Conservation (phyloP, 2,888 invertebrate species). For the Tricholauxania praeusta region DNA sequence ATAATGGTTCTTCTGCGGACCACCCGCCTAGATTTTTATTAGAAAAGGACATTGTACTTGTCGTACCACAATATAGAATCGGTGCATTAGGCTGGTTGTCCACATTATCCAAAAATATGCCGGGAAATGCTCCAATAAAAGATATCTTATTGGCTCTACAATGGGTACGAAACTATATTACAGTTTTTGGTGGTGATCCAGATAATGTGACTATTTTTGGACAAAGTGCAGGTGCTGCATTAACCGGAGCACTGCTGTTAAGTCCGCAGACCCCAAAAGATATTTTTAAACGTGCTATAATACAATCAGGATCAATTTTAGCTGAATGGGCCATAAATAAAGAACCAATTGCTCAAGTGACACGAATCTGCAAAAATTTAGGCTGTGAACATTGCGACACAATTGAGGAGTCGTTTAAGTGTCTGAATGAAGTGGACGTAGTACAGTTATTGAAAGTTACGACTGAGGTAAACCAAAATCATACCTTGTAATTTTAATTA, state of each 20-base stretch:
- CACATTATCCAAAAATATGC: constrained; percentile 68
- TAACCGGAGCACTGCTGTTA: constrained; percentile 67
- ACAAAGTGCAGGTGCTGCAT: constrained; percentile 70
- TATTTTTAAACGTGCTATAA: constrained; percentile 69
- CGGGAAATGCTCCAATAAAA: constrained; percentile 71
- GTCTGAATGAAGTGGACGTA: constrained; percentile 57
- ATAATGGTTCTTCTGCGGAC: constrained; percentile 63
- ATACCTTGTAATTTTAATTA: not conserved
- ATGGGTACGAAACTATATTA: constrained; percentile 70
- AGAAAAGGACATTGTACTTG: constrained; percentile 69
- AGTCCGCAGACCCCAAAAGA: constrained; percentile 63
- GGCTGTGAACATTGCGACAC: constrained; percentile 53
- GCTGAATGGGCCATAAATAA: constrained; percentile 69
- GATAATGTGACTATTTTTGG: constrained; percentile 70
- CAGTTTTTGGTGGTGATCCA: constrained; percentile 70
- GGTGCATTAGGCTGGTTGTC: constrained; percentile 71
- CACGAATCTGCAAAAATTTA: constrained; percentile 56
- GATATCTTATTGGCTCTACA: constrained; percentile 69
- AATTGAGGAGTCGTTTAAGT: constrained; percentile 51
- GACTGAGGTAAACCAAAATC: constrained; percentile 36
- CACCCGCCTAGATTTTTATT: constrained; percentile 66
- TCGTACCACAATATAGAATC: constrained; percentile 69
- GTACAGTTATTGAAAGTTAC: constrained; percentile 52
- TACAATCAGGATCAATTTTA: constrained; percentile 70
- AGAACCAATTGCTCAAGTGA: constrained; percentile 61